Evolutionary conservation across 2,113 vertebrate genomes (phyloP).

Genomic region (Cyanoderma ruficeps): DNA sequence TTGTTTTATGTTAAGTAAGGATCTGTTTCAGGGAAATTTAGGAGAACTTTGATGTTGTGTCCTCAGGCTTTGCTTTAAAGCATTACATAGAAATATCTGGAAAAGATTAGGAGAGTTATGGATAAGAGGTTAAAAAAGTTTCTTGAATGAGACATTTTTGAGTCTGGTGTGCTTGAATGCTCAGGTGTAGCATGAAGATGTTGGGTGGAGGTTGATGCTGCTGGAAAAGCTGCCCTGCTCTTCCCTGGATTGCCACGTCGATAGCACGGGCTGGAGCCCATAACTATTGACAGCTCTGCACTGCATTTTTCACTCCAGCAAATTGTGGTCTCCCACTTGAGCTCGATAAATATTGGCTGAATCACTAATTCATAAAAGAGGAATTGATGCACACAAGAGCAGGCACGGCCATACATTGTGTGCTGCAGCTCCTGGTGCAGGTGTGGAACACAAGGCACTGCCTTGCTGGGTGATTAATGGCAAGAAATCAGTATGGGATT

Average conservation of each 20-base stretch:
- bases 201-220: not conserved
- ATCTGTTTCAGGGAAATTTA: not conserved
- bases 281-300: not conserved
- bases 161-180: not conserved
- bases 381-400: not conserved
- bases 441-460: not conserved
- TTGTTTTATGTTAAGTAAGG: not conserved
- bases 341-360: slow-evolving; percentile 6
- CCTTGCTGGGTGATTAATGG: not conserved
- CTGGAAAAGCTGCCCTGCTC: not conserved
- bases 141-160: not conserved
- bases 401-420: not conserved
- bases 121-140: not conserved
- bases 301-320: not conserved
- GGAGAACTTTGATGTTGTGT: not conserved
- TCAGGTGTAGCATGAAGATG: not conserved
- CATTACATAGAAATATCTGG: not conserved
- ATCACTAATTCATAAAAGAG: not conserved
- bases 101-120: not conserved
- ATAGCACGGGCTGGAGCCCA: not conserved
- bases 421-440: not conserved
- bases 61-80: not conserved
- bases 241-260: fast-evolving
- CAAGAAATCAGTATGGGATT: not conserved
- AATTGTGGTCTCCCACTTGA: not conserved